Percentiles rank a stretch among this genome's conserved stretches.
Conservation (phyloP, 2,797 vertebrate genomes). For the Acrossocheilus wenchowensis region DNA sequence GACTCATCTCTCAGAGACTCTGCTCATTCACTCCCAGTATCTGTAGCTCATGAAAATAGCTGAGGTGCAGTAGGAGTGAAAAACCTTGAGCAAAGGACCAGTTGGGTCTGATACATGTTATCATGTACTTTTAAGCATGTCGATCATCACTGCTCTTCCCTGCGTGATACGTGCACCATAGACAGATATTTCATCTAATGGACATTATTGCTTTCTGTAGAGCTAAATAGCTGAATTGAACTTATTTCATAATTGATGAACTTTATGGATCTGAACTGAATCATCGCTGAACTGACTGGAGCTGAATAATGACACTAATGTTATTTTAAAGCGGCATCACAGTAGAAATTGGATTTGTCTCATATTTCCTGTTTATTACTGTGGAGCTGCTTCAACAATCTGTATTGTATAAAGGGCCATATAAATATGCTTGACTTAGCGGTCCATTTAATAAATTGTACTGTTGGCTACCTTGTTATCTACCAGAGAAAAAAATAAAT, state of each 20-base stretch:
- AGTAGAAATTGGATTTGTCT: not conserved
- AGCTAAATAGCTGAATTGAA: not conserved
- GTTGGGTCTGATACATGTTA: not conserved
- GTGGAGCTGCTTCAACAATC: not conserved
- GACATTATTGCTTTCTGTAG: not conserved
- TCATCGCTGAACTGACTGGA: not conserved
- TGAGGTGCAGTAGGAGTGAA: slow-evolving; percentile 28
- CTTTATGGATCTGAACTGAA: not conserved
- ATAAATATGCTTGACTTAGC: not conserved
- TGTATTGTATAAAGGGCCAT: not conserved
- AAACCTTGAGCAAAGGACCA: slow-evolving; percentile 30
- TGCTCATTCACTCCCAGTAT: slow-evolving; percentile 43
- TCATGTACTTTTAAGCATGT: slow-evolving; percentile 16
- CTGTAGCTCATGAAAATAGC: slow-evolving; percentile 38
- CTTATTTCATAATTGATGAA: not conserved
- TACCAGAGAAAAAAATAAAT: not conserved
- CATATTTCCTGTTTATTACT: not conserved
- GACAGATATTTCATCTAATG: not conserved
- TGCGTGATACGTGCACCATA: not conserved
- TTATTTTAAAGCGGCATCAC: not conserved
- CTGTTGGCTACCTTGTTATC: not conserved
- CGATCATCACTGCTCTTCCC: not conserved
- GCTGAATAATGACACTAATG: not conserved
- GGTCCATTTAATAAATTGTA: not conserved
- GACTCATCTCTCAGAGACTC: slow-evolving; percentile 52